A percentile compares a stretch with the other conserved stretches of the same genome.
Evolutionary conservation across 1,140 invertebrate species (phyloP).

Genomic region (Copidosoma floridanum): DNA sequence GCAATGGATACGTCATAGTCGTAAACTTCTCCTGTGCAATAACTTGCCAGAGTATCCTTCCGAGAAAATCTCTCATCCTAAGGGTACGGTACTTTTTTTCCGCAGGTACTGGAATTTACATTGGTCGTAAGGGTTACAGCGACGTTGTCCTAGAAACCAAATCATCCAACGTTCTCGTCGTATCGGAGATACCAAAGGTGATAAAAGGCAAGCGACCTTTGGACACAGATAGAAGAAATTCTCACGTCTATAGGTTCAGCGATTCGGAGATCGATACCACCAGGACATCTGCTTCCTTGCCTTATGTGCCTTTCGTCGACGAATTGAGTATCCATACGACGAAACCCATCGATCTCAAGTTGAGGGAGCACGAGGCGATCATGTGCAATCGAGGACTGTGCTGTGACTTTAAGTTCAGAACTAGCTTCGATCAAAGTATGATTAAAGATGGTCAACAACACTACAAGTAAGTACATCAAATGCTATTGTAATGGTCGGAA

Average conservation of each 20-base stretch:
- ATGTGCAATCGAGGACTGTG: conserved; percentile 44
- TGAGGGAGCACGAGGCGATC: conserved; percentile 1
- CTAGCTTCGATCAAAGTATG: background rate
- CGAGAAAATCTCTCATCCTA: too few relatives aligned
- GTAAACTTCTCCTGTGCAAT: too few relatives aligned
- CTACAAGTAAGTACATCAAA: too few relatives aligned
- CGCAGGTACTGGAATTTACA: conserved; percentile 59
- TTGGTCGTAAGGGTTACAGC: conserved; percentile 39
- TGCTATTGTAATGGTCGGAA: too few relatives aligned
- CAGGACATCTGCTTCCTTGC: background rate
- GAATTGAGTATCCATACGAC: conserved; percentile 34
- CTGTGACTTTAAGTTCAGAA: conserved; percentile 39
- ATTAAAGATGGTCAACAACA: conserved; percentile 23
- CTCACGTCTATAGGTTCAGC: conserved; percentile 26
- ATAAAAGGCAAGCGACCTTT: conserved; percentile 25
- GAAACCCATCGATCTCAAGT: conserved; percentile 20
- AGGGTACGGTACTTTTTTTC: too few relatives aligned
- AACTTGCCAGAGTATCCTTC: too few relatives aligned
- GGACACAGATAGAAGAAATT: conserved; percentile 1
- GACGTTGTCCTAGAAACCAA: conserved; percentile 22
- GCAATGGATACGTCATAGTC: too few relatives aligned
- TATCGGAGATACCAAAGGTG: conserved; percentile 45
- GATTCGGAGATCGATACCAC: conserved; percentile 28
- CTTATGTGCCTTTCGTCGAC: conserved; percentile 26
- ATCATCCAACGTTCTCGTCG: conserved; percentile 35